Conservation (phyloP, 2,113 vertebrate genomes). For the Oriolus oriolus region DNA sequence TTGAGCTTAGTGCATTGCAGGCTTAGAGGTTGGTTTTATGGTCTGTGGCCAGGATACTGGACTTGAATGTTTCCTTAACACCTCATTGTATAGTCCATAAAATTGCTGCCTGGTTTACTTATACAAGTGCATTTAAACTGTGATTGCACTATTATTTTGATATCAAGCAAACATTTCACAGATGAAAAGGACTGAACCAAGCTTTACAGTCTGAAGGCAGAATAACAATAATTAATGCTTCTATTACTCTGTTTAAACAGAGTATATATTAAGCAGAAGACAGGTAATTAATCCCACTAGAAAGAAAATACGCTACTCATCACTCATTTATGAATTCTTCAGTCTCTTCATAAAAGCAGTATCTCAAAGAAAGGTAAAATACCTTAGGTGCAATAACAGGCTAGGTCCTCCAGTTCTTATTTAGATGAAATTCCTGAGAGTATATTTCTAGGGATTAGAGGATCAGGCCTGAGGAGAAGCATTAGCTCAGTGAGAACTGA, state of each 20-base stretch:
- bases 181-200: not conserved
- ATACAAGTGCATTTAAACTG: not conserved
- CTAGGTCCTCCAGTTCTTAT: not conserved
- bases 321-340: slow-evolving; percentile 37
- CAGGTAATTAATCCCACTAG: slow-evolving; percentile 58
- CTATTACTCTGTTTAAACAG: slow-evolving; percentile 42
- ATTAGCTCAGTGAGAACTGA: not conserved
- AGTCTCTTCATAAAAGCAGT: not conserved
- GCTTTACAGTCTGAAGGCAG: not conserved
- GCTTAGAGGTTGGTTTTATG: not conserved
- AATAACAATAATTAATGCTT: slow-evolving; percentile 59
- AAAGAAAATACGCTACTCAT: slow-evolving; percentile 6
- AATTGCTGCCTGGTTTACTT: not conserved
- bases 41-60: not conserved
- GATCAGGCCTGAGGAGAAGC: not conserved
- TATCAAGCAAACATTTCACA: slow-evolving; percentile 17
- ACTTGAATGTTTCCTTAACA: not conserved
- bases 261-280: slow-evolving; percentile 41
- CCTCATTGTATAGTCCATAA: slow-evolving; percentile 10
- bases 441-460: not conserved
- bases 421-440: not conserved
- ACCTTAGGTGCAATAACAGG: not conserved
- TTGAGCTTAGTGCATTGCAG: not conserved
- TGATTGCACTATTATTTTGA: slow-evolving; percentile 10
- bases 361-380: slow-evolving; percentile 15